These are phyloP conservation scores for Indicator maculatus DNA, from an alignment of 2,113 vertebrate genomes.

Conservation along the genomic window DNA sequence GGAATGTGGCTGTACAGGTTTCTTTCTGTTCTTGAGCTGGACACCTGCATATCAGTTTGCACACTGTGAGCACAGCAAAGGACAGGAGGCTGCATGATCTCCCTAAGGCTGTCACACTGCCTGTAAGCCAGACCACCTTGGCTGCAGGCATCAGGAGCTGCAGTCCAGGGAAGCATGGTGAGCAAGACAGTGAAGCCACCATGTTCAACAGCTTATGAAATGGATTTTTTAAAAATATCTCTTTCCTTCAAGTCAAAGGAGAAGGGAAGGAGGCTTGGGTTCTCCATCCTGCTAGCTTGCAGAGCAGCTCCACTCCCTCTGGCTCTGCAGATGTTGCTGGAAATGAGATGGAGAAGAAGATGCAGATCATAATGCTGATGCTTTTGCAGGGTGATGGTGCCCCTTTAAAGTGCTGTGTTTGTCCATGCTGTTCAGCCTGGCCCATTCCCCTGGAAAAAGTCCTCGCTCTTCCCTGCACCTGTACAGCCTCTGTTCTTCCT, in stretches of 20 bases:
- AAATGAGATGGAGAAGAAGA: neutral
- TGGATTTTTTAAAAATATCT: neutral
- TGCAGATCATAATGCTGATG: neutral
- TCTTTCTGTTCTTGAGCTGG: neutral
- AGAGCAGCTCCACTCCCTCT: neutral
- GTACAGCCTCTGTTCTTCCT: neutral
- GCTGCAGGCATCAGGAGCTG: neutral
- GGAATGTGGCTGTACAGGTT: neutral
- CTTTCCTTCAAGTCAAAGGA: neutral
- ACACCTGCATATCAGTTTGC: neutral
- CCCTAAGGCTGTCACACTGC: neutral
- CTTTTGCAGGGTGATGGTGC: neutral
- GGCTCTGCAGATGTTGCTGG: neutral
- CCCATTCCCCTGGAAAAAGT: neutral
- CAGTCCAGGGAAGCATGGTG: rapidly evolving
- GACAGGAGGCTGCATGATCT: neutral
- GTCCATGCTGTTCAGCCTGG: neutral
- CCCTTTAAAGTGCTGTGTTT: neutral
- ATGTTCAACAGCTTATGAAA: neutral
- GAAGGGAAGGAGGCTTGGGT: neutral
- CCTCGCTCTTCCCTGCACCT: neutral
- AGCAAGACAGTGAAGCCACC: neutral
- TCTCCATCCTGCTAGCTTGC: neutral
- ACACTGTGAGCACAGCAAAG: neutral
- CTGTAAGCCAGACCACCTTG: neutral